These are phyloP conservation scores for Varecia variegata DNA, from an alignment of 2,797 vertebrate genomes.

Conservation along the genomic window DNA sequence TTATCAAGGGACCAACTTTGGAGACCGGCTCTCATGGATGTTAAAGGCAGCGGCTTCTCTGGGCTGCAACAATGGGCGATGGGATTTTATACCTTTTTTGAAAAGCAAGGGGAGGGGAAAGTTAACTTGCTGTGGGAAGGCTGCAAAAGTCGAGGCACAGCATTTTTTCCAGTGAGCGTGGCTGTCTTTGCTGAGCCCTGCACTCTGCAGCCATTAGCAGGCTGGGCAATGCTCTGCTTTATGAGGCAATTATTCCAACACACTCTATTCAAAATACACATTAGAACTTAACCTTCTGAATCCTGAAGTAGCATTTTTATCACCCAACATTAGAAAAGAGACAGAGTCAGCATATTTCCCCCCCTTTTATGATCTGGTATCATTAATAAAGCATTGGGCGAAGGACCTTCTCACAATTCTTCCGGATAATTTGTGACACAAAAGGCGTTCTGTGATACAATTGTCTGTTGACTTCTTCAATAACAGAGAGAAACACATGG, in stretches of 20 bases:
- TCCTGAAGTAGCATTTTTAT: constrained; percentile 94
- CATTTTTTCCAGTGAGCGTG: constrained; percentile 90
- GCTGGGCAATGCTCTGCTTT: constrained; percentile 90
- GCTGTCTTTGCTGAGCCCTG: constrained; percentile 90
- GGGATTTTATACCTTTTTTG: constrained; percentile 46
- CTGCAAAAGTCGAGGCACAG: constrained; percentile 85
- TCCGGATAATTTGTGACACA: constrained; percentile 90
- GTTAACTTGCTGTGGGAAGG: constrained; percentile 81
- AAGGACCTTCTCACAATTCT: constrained; percentile 86
- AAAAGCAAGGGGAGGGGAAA: constrained; percentile 67
- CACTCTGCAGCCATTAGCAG: constrained; percentile 89
- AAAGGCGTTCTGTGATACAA: constrained; percentile 85
- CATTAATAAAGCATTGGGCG: constrained; percentile 94
- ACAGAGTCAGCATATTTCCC: constrained; percentile 89
- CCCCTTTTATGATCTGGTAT: constrained; percentile 90
- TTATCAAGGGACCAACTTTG: neutral
- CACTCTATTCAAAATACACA: constrained; percentile 94
- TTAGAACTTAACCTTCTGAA: constrained; percentile 96
- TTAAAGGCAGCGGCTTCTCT: neutral
- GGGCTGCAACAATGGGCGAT: neutral
- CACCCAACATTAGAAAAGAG: constrained; percentile 92
- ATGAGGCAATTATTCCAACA: constrained; percentile 93
- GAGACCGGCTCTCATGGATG: neutral
- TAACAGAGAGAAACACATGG: constrained; percentile 82
- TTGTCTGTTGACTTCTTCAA: constrained; percentile 90